Evolutionary conservation across 2,113 vertebrate genomes (phyloP).

Genomic region (Castor canadensis): DNA sequence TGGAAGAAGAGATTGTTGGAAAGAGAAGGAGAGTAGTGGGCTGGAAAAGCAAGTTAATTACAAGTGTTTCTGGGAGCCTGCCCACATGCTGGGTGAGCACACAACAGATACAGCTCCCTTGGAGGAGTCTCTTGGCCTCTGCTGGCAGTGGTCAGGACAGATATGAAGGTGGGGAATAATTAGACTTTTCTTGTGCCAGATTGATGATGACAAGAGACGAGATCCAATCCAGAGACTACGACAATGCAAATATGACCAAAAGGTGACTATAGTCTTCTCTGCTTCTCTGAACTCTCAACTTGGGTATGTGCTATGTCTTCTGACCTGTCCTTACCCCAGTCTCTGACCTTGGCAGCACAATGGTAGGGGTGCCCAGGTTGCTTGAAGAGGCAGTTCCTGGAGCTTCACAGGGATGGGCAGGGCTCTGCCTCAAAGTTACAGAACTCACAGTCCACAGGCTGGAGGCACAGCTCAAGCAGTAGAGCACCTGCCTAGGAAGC

Average conservation of each 20-base stretch:
- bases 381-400: background rate
- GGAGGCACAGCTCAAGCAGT: too few relatives aligned
- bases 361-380: background rate
- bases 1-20: background rate
- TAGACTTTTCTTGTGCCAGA: slow-evolving; percentile 85
- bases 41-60: background rate
- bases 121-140: background rate
- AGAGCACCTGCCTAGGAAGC: too few relatives aligned
- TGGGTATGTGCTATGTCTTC: background rate
- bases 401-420: background rate
- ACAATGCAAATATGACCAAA: slow-evolving; percentile 95
- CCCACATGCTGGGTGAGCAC: background rate
- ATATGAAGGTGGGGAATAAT: slow-evolving; percentile 64
- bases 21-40: background rate
- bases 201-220: slow-evolving; percentile 94
- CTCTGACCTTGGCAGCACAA: too few relatives aligned
- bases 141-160: too few relatives aligned
- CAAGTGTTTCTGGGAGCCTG: background rate
- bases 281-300: background rate
- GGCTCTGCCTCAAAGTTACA: background rate
- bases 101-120: too few relatives aligned
- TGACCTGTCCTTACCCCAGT: rapidly evolving
- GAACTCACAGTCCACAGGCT: too few relatives aligned
- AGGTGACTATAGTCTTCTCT: slow-evolving; percentile 79
- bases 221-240: slow-evolving; percentile 87